These are phyloP conservation scores for Colletes gigas DNA, from an alignment of 1,140 invertebrate genomes.

Conservation along the genomic window DNA sequence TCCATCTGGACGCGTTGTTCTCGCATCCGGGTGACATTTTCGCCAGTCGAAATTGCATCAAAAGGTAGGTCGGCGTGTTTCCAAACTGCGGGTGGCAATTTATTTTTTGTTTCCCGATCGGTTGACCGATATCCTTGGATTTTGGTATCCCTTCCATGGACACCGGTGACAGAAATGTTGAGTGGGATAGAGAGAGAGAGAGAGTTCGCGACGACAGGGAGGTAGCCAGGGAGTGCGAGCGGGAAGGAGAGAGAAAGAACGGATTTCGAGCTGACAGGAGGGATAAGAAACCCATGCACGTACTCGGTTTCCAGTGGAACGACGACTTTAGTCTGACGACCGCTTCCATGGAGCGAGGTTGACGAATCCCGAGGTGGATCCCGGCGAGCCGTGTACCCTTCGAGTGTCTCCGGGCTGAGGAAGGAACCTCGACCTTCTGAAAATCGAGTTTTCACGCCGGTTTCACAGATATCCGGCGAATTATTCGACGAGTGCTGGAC, in stretches of 20 bases:
- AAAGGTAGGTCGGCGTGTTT: neutral
- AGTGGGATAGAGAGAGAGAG: conserved; percentile 28
- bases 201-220: conserved; percentile 16
- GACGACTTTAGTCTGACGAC: conserved; percentile 78
- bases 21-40: no score
- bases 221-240: conserved; percentile 10
- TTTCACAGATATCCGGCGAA: neutral
- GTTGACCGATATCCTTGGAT: conserved; percentile 36
- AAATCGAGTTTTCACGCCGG: neutral
- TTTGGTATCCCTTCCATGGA: conserved; percentile 29
- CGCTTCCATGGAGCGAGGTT: conserved; percentile 78
- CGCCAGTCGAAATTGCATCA: neutral
- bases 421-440: neutral
- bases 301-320: conserved; percentile 69
- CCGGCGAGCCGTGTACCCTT: conserved; percentile 11
- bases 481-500: neutral
- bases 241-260: conserved; percentile 47
- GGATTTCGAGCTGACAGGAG: conserved; percentile 68
- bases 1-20: neutral
- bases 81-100: neutral
- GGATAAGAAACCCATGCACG: conserved; percentile 78
- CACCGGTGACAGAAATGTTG: conserved; percentile 9
- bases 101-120: neutral
- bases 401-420: neutral
- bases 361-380: conserved; percentile 56